These are phyloP conservation scores for Spinus olivaceus DNA, from an alignment of 2,797 vertebrate genomes.

Conservation along the genomic window DNA sequence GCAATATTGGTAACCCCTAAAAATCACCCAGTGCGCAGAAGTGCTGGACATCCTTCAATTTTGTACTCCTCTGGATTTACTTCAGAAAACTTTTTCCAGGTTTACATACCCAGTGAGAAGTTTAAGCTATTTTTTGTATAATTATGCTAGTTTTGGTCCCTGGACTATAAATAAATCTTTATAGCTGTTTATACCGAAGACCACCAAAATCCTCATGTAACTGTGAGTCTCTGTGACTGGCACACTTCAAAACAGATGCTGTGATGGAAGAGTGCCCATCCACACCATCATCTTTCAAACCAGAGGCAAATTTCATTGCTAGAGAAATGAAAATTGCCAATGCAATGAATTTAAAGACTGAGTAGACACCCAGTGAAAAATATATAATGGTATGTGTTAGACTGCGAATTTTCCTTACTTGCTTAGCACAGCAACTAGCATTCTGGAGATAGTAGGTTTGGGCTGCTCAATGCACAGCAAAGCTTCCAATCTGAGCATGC, in stretches of 20 bases:
- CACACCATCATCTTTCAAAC: background rate
- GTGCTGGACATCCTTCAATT: background rate
- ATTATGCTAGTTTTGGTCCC: background rate
- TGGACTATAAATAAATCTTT: background rate
- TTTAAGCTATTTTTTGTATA: background rate
- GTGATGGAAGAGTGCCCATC: rapidly evolving
- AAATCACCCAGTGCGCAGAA: background rate
- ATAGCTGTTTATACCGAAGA: background rate
- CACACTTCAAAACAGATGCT: background rate
- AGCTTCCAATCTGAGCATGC: background rate
- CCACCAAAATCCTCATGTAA: background rate
- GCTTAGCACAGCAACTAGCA: background rate
- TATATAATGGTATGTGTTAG: rapidly evolving
- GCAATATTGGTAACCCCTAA: background rate
- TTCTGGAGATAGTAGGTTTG: background rate
- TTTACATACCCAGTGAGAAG: background rate
- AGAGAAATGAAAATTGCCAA: background rate
- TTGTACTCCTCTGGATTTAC: background rate
- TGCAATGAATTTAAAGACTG: background rate
- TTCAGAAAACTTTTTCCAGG: background rate
- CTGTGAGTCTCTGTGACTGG: background rate
- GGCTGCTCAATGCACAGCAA: background rate
- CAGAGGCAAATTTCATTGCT: background rate
- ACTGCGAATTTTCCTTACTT: background rate
- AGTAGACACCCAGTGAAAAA: background rate